Conservation (phyloP, 2,797 vertebrate genomes). For the Otolemur crassicaudatus region DNA sequence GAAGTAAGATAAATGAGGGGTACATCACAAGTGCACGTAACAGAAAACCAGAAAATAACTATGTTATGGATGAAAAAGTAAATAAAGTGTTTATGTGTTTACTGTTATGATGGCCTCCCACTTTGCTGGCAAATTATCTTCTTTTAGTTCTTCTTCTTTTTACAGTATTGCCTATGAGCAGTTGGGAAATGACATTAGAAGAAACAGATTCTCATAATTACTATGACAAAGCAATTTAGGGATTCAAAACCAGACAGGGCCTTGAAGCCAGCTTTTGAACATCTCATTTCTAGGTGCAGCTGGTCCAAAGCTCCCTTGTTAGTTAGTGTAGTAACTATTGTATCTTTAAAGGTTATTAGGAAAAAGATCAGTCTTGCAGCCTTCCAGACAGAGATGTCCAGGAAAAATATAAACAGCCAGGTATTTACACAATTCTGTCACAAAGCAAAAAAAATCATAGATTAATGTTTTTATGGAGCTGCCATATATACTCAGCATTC, state of each 20-base stretch:
- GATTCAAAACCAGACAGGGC: neutral
- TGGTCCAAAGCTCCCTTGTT: neutral
- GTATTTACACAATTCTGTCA: constrained; percentile 12
- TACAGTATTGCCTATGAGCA: neutral
- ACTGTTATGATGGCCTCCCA: neutral
- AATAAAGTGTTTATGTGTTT: neutral
- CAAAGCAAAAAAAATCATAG: neutral
- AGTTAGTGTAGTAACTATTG: neutral
- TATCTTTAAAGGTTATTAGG: neutral
- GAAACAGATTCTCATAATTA: neutral
- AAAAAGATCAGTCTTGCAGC: neutral
- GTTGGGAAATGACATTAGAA: neutral
- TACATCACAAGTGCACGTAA: neutral
- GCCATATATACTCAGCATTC: neutral
- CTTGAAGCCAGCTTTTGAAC: neutral
- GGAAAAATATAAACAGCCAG: neutral
- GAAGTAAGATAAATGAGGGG: neutral
- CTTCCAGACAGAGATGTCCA: neutral
- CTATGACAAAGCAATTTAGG: neutral
- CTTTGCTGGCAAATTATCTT: neutral
- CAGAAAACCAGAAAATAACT: neutral
- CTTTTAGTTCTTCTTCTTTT: neutral
- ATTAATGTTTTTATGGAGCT: neutral
- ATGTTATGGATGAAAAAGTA: neutral
- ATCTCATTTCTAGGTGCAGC: neutral